Percentiles rank a stretch among this genome's conserved stretches.
Evolutionary conservation across 2,797 vertebrate species (phyloP).

Genomic region (Loriculus beryllinus): DNA sequence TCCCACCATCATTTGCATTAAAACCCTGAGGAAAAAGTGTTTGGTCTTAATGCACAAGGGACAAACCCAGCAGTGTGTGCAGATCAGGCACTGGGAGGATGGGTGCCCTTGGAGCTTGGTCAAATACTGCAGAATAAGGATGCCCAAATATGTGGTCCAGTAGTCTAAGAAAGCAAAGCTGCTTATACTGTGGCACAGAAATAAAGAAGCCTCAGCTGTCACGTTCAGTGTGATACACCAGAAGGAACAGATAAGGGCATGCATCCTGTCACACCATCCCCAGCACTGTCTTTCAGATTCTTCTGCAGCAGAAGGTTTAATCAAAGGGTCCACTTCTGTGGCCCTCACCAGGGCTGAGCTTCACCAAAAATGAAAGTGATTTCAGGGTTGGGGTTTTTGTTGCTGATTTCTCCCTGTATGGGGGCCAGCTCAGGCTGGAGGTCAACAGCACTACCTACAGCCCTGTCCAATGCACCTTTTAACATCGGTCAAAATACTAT

Average conservation of each 20-base stretch:
- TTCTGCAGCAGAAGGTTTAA: not conserved
- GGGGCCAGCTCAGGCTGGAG: not conserved
- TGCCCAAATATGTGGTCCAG: not conserved
- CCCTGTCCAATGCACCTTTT: not conserved
- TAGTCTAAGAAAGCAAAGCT: not conserved
- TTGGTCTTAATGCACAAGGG: not conserved
- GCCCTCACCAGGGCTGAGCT: not conserved
- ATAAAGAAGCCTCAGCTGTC: not conserved
- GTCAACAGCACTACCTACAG: not conserved
- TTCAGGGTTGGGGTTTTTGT: not conserved
- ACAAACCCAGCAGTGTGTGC: not conserved
- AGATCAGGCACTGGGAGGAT: not conserved
- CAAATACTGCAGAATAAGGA: not conserved
- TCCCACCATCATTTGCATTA: not conserved
- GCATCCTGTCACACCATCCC: not conserved
- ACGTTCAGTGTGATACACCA: not conserved
- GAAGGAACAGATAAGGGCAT: not conserved
- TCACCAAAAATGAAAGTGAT: not conserved
- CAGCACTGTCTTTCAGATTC: not conserved
- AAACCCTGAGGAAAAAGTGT: not conserved
- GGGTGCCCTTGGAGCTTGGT: not conserved
- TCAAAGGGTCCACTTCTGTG: not conserved
- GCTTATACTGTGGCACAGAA: not conserved
- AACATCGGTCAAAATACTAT: not conserved
- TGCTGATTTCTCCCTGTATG: not conserved